A percentile compares a stretch with the other conserved stretches of the same genome.
Evolutionary conservation across 2,888 invertebrate species (phyloP).

Genomic region (Anoplius nigerrimus): DNA sequence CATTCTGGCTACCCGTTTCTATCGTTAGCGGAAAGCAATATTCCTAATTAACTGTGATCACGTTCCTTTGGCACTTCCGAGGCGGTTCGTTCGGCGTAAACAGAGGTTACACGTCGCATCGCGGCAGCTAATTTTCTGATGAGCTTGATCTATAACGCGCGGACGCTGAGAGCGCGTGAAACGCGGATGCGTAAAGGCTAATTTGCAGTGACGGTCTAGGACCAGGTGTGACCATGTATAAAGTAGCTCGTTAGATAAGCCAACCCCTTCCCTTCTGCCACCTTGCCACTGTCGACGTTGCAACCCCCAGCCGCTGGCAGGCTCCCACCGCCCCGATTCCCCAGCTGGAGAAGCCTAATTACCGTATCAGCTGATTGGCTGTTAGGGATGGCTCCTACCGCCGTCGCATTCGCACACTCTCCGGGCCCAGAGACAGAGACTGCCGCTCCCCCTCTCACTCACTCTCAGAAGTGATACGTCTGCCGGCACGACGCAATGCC

Average conservation of each 20-base stretch:
- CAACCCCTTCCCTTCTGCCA: slow-evolving; percentile 14
- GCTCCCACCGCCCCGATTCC: background rate
- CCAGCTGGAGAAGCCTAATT: slow-evolving; percentile 50
- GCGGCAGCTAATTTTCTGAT: background rate
- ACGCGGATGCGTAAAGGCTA: slow-evolving; percentile 15
- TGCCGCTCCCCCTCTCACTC: no score
- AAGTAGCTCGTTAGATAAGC: slow-evolving; percentile 59
- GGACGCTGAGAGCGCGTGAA: background rate
- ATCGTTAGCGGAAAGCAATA: no score
- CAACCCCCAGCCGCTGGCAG: background rate
- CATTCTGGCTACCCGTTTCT: no score
- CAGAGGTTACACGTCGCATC: no score
- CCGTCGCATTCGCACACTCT: slow-evolving; percentile 25
- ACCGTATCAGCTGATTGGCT: slow-evolving; percentile 55
- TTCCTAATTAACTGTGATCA: no score
- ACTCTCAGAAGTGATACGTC: slow-evolving; percentile 4
- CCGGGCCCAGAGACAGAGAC: background rate
- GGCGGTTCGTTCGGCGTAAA: no score
- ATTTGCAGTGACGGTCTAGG: slow-evolving; percentile 13
- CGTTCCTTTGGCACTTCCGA: no score
- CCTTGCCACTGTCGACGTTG: slow-evolving; percentile 18
- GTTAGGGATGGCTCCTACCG: slow-evolving; percentile 50
- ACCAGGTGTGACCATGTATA: slow-evolving; percentile 42
- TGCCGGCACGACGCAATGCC: background rate
- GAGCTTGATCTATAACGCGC: slow-evolving; percentile 8